Conservation (phyloP, 2,888 invertebrate genomes). For the Polietes domitor region DNA sequence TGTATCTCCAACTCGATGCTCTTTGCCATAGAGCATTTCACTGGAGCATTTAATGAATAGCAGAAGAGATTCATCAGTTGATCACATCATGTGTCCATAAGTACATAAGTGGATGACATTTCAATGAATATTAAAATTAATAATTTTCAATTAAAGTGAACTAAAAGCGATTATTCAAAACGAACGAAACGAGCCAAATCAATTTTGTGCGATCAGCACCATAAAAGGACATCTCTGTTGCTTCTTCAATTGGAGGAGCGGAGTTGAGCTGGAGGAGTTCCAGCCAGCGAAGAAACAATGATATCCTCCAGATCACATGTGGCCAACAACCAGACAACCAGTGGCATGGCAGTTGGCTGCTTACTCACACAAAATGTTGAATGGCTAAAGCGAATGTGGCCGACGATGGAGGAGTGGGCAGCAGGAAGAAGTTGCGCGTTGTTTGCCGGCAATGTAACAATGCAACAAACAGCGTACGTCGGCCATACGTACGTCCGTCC, state of each 20-base stretch:
- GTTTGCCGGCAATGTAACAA: conserved; percentile 3
- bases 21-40: not conserved
- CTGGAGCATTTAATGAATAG: conserved; percentile 11
- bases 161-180: conserved; percentile 62
- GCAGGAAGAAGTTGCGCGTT: not conserved
- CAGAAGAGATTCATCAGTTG: conserved; percentile 17
- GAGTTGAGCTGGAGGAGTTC: conserved; percentile 9
- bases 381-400: not conserved
- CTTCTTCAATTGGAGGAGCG: conserved; percentile 18
- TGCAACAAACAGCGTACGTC: conserved; percentile 3
- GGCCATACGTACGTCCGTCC: too few relatives aligned
- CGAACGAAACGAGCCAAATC: conserved; percentile 51
- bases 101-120: conserved; percentile 48
- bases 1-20: too few relatives aligned
- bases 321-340: not conserved
- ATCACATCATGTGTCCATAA: conserved; percentile 40
- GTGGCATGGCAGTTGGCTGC: not conserved
- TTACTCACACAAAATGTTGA: conserved; percentile 14
- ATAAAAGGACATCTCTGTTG: conserved; percentile 66
- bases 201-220: conserved; percentile 65
- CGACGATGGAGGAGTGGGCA: not conserved
- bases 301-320: conserved; percentile 65
- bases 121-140: conserved; percentile 67
- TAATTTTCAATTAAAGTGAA: conserved; percentile 65
- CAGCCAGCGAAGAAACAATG: conserved; percentile 63